These are phyloP conservation scores for Phaenicophaeus curvirostris DNA, from an alignment of 2,797 vertebrate genomes.

Conservation along the genomic window DNA sequence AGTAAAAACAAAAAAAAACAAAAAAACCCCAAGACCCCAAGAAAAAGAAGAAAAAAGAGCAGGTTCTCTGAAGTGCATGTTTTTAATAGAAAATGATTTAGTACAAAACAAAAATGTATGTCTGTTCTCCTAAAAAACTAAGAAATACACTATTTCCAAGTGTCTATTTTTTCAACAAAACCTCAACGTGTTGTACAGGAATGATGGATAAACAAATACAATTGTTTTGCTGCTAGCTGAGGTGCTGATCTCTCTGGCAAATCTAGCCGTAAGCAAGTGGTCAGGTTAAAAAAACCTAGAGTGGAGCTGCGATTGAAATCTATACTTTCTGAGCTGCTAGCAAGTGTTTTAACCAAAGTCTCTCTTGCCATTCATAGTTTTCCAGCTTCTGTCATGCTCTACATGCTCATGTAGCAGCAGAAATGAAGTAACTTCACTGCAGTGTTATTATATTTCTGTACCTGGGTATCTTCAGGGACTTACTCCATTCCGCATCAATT, in stretches of 20 bases:
- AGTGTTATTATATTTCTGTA: background rate
- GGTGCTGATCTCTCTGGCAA: background rate
- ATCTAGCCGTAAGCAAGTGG: background rate
- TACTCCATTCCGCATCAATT: background rate
- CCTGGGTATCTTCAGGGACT: background rate
- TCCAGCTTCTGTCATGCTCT: background rate
- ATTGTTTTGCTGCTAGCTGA: background rate
- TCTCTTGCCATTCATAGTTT: background rate
- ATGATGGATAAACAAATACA: background rate
- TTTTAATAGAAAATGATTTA: background rate
- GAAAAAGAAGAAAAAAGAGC: fast-evolving
- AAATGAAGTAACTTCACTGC: background rate
- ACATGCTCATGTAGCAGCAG: background rate
- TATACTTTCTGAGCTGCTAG: background rate
- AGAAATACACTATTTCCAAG: fast-evolving
- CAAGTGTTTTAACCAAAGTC: background rate
- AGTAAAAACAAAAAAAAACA: too few relatives aligned
- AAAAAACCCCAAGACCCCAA: fast-evolving
- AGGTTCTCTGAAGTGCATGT: fast-evolving
- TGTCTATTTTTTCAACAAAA: background rate
- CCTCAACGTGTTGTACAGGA: background rate
- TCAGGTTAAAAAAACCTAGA: background rate
- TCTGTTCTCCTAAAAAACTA: background rate
- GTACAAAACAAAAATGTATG: background rate
- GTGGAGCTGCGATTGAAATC: background rate